Evolutionary conservation across 2,888 invertebrate genomes (phyloP), one percentile per base, ranked within the genome.

Genomic region (Parnassius glacialis): DNA sequence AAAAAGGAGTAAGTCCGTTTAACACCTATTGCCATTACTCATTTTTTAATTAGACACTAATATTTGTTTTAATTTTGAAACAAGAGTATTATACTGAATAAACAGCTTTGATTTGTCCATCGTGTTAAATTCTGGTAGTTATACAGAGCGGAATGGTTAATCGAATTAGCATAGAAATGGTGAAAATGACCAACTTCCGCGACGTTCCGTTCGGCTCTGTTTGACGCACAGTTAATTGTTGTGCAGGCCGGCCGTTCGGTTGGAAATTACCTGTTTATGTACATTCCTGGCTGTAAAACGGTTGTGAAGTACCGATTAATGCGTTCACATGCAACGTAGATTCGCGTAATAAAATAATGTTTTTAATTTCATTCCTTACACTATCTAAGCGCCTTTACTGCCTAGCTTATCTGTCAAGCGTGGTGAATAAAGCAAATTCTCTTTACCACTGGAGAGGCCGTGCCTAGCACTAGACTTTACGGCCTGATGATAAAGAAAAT

Each of bases 131-230:
- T 48, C 52, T 42, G 59, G 25, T 52, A 57, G 54, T 52, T 64
- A 54, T 51, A 34, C 59, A 47, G 59, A 52, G 52, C 65, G 65
- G 58, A 63, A 54, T 64, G 64, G 72, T 65, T 70, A 70, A 70
- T 70, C 62, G 68, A 74, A 77, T 82, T 76, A 77, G 72, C 77
- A 79, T 75, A 69, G 62, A 71, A 74, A 60, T 57, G 70, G 68
- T 68, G 60, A 64, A 73, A 72, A 77, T 72, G 72, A 69, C 71
- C 63, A 69, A 79, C 81, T 79, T 83, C 83, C 83, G 79, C 66
- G 65, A 61, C 64, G 48, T 69, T 68, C 63, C 74, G 83, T 85
- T 85, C 77, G 67, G 82, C 78, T 85, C 85, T 85, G 86, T 79
- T 87, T 84, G 78, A 76, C 76, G 77, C 74, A 67, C 68, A 71